A percentile compares a stretch with the other conserved stretches of the same genome.
Conservation (phyloP, 2,113 vertebrate species). For the Anoura caudifer region DNA sequence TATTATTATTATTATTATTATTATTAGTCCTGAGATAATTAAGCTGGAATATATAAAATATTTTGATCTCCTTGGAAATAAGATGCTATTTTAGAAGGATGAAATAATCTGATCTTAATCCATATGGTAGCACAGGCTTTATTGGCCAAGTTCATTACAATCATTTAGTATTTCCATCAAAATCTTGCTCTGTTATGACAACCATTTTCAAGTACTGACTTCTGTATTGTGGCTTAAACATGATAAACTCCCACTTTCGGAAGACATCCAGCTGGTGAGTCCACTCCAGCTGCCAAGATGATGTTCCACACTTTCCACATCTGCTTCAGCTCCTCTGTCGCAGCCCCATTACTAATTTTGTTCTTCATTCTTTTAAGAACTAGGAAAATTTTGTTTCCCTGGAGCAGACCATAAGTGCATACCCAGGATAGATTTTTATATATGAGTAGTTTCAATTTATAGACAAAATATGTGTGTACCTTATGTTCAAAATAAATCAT, state of each 20-base stretch:
- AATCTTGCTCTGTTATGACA: slow-evolving; percentile 60
- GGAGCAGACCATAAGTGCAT: background rate
- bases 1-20: no score
- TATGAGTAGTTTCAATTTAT: background rate
- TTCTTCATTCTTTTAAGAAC: slow-evolving; percentile 35
- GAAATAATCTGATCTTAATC: slow-evolving; percentile 43
- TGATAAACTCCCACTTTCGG: slow-evolving; percentile 42
- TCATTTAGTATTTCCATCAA: slow-evolving; percentile 53
- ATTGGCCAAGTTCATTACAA: slow-evolving; percentile 21
- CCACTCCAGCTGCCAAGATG: slow-evolving; percentile 18
- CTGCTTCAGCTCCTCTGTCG: slow-evolving; percentile 18
- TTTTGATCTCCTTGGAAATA: background rate
- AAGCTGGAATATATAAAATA: background rate
- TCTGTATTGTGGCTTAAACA: slow-evolving; percentile 44
- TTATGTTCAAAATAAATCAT: background rate
- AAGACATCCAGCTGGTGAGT: slow-evolving; percentile 58
- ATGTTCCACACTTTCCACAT: slow-evolving; percentile 60
- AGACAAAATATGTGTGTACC: background rate
- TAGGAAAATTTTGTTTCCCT: background rate
- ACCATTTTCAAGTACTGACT: slow-evolving; percentile 48
- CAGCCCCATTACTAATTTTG: slow-evolving; percentile 18
- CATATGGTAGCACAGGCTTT: background rate
- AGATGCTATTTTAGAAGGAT: slow-evolving; percentile 26
- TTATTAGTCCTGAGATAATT: background rate
- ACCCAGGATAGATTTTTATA: background rate